These are phyloP conservation scores for Chamaedrilus cognettii DNA, from an alignment of 2,888 invertebrate species.

Conservation along the genomic window DNA sequence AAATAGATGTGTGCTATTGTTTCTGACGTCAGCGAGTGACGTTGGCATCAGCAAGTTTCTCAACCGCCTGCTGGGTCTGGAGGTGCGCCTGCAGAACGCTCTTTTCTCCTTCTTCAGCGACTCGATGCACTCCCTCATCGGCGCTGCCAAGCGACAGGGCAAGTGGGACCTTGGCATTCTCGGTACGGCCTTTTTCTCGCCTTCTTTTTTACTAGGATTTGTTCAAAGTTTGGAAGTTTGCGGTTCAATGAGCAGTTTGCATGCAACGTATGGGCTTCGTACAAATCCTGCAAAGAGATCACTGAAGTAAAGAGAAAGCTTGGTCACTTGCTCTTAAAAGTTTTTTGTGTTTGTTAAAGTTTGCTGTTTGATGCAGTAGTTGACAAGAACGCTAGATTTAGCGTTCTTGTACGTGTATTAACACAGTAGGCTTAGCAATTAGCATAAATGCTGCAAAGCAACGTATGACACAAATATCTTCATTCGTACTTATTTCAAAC, in stretches of 20 bases:
- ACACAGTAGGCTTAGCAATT: too few relatives aligned
- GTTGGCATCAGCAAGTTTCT: constrained; percentile 99
- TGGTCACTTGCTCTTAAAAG: too few relatives aligned
- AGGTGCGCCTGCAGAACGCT: constrained; percentile 94
- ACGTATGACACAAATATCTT: too few relatives aligned
- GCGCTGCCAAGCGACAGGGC: constrained; percentile 90
- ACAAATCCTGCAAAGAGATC: background rate
- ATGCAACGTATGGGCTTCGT: background rate
- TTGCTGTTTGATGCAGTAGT: too few relatives aligned
- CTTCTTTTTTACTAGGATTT: constrained; percentile 15
- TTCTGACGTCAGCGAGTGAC: background rate
- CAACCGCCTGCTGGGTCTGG: constrained; percentile 94
- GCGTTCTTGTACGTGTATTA: too few relatives aligned
- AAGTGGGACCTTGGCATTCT: constrained; percentile 92
- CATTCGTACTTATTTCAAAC: too few relatives aligned
- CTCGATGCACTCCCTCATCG: constrained; percentile 87
- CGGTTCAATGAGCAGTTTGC: background rate
- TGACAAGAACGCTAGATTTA: too few relatives aligned
- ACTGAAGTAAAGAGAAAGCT: background rate
- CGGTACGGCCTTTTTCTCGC: constrained; percentile 60
- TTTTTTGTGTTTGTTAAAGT: too few relatives aligned
- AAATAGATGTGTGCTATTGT: too few relatives aligned
- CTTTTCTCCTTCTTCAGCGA: constrained; percentile 98
- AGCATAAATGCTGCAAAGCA: too few relatives aligned
- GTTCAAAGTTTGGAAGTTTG: background rate